Conservation (phyloP, 2,797 vertebrate species). For the Syncerus caffer region DNA sequence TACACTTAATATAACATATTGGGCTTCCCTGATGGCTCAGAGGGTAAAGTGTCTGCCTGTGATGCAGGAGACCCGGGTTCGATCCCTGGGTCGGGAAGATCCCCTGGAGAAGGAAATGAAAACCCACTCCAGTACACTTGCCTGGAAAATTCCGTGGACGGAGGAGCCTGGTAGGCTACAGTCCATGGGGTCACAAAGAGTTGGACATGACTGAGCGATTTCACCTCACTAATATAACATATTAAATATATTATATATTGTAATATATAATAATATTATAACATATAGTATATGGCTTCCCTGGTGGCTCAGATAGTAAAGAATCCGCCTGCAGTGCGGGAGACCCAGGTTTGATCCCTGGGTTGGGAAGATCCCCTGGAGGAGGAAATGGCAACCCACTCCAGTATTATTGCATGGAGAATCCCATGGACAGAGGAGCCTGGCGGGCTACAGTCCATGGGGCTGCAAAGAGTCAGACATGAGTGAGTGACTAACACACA, state of each 20-base stretch:
- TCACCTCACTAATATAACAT: not conserved
- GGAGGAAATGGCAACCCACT: not conserved
- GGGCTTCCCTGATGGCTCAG: not conserved
- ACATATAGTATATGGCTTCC: not conserved
- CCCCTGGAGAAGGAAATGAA: not conserved
- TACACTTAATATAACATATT: not conserved
- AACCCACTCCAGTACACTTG: not conserved
- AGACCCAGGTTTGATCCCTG: not conserved
- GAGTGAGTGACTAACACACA: not conserved
- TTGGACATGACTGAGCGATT: not conserved
- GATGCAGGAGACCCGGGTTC: fast-evolving
- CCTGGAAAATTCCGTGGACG: not conserved
- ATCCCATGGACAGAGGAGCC: not conserved
- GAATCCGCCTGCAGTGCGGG: not conserved
- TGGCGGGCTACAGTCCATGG: not conserved
- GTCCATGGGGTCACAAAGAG: not conserved
- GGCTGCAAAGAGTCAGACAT: not conserved
- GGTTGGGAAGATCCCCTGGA: not conserved
- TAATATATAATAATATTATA: not conserved
- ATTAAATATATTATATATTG: not conserved
- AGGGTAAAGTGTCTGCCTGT: not conserved
- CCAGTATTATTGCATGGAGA: not conserved
- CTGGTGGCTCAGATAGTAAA: not conserved
- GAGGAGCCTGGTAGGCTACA: not conserved
- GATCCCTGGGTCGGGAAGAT: not conserved